Percentiles rank a stretch among this genome's conserved stretches.
These are phyloP conservation scores for Lissonota sp. DNA, from an alignment of 2,888 invertebrate species.

Conservation along the genomic window DNA sequence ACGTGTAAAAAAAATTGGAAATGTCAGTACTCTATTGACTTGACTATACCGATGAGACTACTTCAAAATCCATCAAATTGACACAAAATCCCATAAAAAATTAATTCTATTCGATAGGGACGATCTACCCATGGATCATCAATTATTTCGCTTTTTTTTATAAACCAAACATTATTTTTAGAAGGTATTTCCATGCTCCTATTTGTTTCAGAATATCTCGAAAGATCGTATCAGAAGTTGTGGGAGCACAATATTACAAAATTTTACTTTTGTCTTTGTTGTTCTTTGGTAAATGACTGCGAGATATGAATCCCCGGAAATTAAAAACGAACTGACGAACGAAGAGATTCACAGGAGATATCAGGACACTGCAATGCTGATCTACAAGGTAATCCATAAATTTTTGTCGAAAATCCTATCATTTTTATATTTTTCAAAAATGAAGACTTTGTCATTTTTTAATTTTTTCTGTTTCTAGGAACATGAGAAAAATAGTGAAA, in stretches of 20 bases:
- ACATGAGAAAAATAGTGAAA: constrained; percentile 71
- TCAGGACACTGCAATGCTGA: constrained; percentile 79
- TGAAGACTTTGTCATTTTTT: not conserved
- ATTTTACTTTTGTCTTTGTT: constrained; percentile 7
- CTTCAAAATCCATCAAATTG: too few relatives aligned
- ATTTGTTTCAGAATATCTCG: constrained; percentile 8
- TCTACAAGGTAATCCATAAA: constrained; percentile 78
- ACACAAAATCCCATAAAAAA: too few relatives aligned
- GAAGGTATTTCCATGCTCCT: too few relatives aligned
- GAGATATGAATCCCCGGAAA: constrained; percentile 77
- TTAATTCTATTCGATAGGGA: too few relatives aligned
- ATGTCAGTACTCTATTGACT: not conserved
- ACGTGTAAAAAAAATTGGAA: too few relatives aligned
- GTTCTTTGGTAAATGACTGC: constrained; percentile 75
- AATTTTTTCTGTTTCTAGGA: constrained; percentile 73
- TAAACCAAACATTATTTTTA: too few relatives aligned
- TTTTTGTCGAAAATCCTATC: not conserved
- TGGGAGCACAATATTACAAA: not conserved
- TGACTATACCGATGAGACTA: not conserved
- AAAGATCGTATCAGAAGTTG: not conserved
- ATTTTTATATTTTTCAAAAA: not conserved
- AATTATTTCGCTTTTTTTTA: too few relatives aligned
- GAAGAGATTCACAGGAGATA: constrained; percentile 80
- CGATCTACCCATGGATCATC: too few relatives aligned
- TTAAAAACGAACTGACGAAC: constrained; percentile 69